Evolutionary conservation across 2,113 vertebrate genomes (phyloP), one percentile per base, ranked within the genome.

Genomic region (Eleginops maclovinus): DNA sequence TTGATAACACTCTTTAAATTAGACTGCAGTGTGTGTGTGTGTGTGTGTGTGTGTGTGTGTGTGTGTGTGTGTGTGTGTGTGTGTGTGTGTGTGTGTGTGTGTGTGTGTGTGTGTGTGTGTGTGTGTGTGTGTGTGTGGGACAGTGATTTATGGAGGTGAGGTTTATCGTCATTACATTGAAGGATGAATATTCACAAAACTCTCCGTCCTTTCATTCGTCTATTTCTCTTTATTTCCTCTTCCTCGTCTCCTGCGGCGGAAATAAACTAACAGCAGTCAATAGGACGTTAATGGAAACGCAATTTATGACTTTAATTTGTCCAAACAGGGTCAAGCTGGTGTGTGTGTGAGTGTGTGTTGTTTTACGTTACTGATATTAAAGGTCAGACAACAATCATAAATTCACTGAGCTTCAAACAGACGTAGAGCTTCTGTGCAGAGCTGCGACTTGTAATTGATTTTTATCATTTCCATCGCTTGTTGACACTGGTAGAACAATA

Each of bases 261-360:
- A 82, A 88, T 82, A 77, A 88, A 87, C 31, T 63, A 64, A 78
- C 80, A 76, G 40, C 72, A 82, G 82, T 88, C 87, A 83, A 88
- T 88, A 85, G 49, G 47, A 47, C 59, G 11, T 82, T 87, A 89
- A 88, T 85, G 79, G 84, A 89, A 89, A 87, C 60, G 40, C 72
- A 87, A 91, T 89, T 89, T 87, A 89, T 88, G 81, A 53, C 79
- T 88, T 89, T 88, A 89, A 91, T 91, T 89, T 79, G 67, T 74
- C 76, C 81, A 79, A 86, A 88, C 66, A 54, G 69, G 75, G 81
- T 84, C 80, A 78, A 47, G 26, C 59, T 60, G 19, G 47, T 74
- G 19, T 50, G 64, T 70, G 44, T 55, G 49, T 81, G 50, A 63
- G 41, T 72, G 53, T 82, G 41, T 44, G 56, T 68, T 61, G 16